Evolutionary conservation across 2,797 vertebrate species (phyloP).

Genomic region (Florisuga fusca): DNA sequence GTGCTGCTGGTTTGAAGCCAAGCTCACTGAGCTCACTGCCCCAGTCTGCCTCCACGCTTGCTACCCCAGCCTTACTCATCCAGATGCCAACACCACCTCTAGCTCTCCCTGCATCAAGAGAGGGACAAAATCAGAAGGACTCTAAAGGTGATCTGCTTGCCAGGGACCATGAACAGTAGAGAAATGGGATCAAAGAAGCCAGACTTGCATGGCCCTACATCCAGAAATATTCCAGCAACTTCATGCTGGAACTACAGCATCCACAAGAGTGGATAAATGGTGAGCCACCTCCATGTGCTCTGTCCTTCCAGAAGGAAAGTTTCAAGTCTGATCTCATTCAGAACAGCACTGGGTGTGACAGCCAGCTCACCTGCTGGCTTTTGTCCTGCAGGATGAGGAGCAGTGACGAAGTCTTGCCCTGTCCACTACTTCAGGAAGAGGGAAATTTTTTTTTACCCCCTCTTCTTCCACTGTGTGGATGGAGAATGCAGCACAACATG

Average conservation of each 20-base stretch:
- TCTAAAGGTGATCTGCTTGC: not conserved
- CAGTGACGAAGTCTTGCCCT: not conserved
- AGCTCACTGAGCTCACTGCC: not conserved
- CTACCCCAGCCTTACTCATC: not conserved
- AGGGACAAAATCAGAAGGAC: not conserved
- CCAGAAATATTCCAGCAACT: not conserved
- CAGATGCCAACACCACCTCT: not conserved
- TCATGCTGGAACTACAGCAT: not conserved
- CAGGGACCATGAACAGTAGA: not conserved
- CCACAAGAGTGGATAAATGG: not conserved
- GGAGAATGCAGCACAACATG: rapidly evolving
- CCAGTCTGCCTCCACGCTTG: not conserved
- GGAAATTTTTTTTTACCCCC: not conserved
- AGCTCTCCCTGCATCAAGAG: not conserved
- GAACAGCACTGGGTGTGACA: not conserved
- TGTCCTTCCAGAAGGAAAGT: not conserved
- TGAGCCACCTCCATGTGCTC: not conserved
- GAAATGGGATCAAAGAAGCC: not conserved
- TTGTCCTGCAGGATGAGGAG: not conserved
- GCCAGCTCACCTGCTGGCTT: not conserved
- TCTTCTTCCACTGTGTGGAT: too few relatives aligned
- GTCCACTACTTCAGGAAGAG: not conserved
- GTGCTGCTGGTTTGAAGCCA: not conserved
- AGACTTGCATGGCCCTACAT: not conserved
- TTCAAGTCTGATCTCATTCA: not conserved